Base-by-base conservation (phyloP, 2,888 invertebrate genomes). In the Pseudolycoriella hygida region DNA sequence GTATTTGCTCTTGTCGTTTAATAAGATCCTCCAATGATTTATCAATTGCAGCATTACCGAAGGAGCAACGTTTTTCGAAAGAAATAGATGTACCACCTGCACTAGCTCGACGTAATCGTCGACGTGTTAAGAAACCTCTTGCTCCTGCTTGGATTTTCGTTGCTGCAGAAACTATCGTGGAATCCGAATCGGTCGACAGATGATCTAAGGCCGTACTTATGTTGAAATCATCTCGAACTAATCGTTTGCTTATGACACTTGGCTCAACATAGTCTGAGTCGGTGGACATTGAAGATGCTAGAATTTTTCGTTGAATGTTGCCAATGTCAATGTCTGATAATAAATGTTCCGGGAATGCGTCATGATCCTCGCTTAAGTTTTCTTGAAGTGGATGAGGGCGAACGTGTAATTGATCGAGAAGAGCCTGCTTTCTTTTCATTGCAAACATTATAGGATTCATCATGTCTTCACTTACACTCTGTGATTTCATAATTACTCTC, bases 91-190 rank as follows among this genome's bases (percentile, higher is more conserved):
- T 58, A 5, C 57, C 57, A 6, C 57, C 57, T 5, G 54, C 52
- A 49, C 57, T 59, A 2, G 58, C 54, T 1, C 57, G 54, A 1
- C 57, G 56, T 11, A 60, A 44, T 38, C 58, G 50, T 8, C 60
- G 54, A 20, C 62, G 54, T 3, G 61, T 58, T 3, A 61, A 46
- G 45, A 61, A 62, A 2, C 62, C 62, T 10, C 61, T 49, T 1
- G 60, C 59, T 17, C 58, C 60, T 3, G 62, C 62, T 51, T 63
- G 62, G 17, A 63, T 61, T 51, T 60, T 64, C 0, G 61, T 62
- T 12, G 57, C 59, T 2, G 62, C 61, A 5, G 61, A 62, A 2
- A 60, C 54, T 48, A 60, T 60, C 1, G 63, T 61, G 1, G 63
- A 62, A 49, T 66, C 63, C 0, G 62, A 61, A 49, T 62, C 64